Percentiles rank a stretch among this genome's conserved stretches.
These are phyloP conservation scores for Scrobipalpa atriplicella DNA, from an alignment of 2,888 invertebrate species.

Conservation along the genomic window DNA sequence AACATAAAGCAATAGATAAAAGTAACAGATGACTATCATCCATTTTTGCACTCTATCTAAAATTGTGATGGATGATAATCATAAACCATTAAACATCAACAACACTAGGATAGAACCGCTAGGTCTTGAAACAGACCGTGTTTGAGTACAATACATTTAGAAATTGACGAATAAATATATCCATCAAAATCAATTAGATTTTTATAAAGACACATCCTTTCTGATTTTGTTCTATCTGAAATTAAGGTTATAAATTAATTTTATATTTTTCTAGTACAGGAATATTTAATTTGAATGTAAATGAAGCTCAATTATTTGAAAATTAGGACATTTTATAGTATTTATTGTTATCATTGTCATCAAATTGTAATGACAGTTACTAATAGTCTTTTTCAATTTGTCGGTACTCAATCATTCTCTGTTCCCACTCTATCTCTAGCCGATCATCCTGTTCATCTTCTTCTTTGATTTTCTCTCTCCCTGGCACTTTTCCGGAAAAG, in stretches of 20 bases:
- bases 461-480: constrained; percentile 72
- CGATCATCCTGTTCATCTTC: constrained; percentile 62
- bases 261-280: no score
- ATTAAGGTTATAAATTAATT: no score
- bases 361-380: background rate
- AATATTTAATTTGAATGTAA: background rate
- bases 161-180: no score
- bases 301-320: no score
- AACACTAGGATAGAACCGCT: background rate
- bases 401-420: background rate
- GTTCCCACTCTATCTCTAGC: constrained; percentile 29
- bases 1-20: background rate
- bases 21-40: background rate
- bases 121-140: constrained; percentile 1
- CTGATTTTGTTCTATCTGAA: no score
- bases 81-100: background rate
- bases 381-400: background rate
- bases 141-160: background rate
- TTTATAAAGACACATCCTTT: no score
- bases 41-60: background rate
- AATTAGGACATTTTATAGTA: no score
- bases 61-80: background rate
- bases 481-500: constrained; percentile 73
- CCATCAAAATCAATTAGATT: no score
- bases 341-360: no score